Base-by-base conservation (phyloP, 2,797 vertebrate species). In the Gymnoscopelus microlampas region DNA sequence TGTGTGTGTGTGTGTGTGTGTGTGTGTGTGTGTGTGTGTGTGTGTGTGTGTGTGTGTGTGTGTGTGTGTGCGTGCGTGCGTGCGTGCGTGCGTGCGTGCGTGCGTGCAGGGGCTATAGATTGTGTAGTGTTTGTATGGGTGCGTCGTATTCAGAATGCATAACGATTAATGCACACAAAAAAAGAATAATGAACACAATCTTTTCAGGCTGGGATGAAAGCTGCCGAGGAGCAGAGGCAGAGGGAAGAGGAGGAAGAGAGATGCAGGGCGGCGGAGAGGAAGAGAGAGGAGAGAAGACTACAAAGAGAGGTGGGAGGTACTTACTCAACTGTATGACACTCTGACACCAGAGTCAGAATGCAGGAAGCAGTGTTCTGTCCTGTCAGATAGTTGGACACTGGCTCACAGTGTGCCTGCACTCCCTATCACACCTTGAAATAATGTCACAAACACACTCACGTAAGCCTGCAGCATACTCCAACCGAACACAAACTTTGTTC, bases 121-220 rank as follows among this genome's bases (percentile, higher is more conserved):
- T 8, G 32, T 32, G 13, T 15, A 19, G 62, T 15, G 49, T 63
- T 12, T 29, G 2, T 63, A 5, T 35, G 6, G 15, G 57, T 57
- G 39, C 9, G 19, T 24, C 47, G 47, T 56, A 13, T 44, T 44
- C 39, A 10, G 9, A 9, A 44, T 44, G 7, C 0, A 44, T 44
- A 15, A 29, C n/a, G 51, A 15, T 50, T 56, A 15, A 56, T 15
- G 5, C 3, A 23, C 13, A 61, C 32, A n/a, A 49, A 59, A 59
- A 5, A 19, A 53, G 2, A 9, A 57, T 35, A 48, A 58, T 57
- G 59, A 6, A 24, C 0, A 13, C 8, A 62, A 12, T 69, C 59
- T 13, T 78, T 82, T 79, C 74, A 99, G 97, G 95, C 94, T 35
- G 93, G 94, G 77, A 80, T 96, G 87, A 95, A 95, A 83, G 95